Percentiles rank a stretch among this genome's conserved stretches.
phyloP scores from a whole-genome alignment of 2,113 vertebrate genomes.

The Thamnaconus septentrionalis region DNA sequence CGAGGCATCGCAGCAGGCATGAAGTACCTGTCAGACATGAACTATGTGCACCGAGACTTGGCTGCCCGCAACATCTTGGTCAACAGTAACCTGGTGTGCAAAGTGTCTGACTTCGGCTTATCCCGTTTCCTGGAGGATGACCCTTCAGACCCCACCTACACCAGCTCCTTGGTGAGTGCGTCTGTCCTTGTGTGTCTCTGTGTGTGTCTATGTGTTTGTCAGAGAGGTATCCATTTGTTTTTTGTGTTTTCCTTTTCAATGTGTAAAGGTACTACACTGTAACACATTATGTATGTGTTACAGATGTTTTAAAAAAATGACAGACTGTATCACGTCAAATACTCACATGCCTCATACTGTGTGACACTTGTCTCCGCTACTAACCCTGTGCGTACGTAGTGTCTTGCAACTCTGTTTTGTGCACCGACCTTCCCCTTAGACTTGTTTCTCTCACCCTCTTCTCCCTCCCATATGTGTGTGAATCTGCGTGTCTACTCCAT shows the following conservation, averaged over 20 bases:
- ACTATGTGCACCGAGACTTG: constrained; percentile 94
- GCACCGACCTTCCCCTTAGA: constrained; percentile 52
- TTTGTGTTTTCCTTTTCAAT: constrained; percentile 8
- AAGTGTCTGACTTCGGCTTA: constrained; percentile 95
- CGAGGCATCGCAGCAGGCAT: constrained; percentile 93
- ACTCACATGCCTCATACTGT: constrained; percentile 17
- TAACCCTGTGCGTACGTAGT: constrained; percentile 40
- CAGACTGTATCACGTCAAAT: constrained; percentile 30
- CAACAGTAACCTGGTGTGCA: constrained; percentile 97
- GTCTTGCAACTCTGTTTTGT: constrained; percentile 57
- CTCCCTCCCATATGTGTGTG: constrained; percentile 72
- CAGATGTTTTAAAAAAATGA: constrained; percentile 25
- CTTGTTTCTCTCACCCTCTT: constrained; percentile 63
- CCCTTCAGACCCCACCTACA: constrained; percentile 91
- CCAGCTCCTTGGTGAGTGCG: constrained; percentile 89
- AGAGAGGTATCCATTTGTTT: too few species aligned
- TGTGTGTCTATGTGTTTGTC: not conserved
- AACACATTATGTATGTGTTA: constrained; percentile 1
- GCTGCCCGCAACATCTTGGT: constrained; percentile 96
- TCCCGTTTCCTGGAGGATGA: constrained; percentile 96
- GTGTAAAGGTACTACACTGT: constrained; percentile 30
- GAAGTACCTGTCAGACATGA: constrained; percentile 98
- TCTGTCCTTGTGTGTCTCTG: not conserved
- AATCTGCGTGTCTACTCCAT: constrained; percentile 70
- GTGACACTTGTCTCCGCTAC: constrained; percentile 40